phyloP scores from a whole-genome alignment of 1,140 invertebrate species.

The Gonatopus flavifemur region DNA sequence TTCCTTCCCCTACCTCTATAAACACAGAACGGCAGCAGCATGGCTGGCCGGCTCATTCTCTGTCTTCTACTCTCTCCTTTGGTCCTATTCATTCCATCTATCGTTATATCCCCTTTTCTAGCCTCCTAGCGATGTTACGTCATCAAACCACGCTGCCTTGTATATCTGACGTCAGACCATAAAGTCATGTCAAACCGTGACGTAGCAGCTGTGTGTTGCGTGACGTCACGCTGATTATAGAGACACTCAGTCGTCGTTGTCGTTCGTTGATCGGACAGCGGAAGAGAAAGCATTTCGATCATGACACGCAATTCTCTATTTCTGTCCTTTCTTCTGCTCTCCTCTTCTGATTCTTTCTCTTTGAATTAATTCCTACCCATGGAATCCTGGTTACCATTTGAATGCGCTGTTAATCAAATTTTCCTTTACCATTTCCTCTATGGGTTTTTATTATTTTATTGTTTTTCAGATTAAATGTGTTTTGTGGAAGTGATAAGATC shows the following conservation, averaged over 20 bases:
- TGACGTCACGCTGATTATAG: conserved; percentile 34
- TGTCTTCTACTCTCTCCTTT: conserved; percentile 34
- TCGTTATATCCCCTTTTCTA: too few relatives aligned
- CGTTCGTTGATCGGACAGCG: conserved; percentile 18
- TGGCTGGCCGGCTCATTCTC: conserved; percentile 47
- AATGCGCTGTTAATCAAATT: too few relatives aligned
- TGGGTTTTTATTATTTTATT: too few relatives aligned
- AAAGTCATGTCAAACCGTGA: conserved; percentile 40
- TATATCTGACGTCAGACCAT: conserved; percentile 48
- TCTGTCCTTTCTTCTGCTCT: too few relatives aligned
- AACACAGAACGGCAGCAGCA: too few relatives aligned
- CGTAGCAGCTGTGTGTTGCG: conserved; percentile 43
- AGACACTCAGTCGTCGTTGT: conserved; percentile 8
- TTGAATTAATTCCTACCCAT: too few relatives aligned
- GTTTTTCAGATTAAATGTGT: too few relatives aligned
- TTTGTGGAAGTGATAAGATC: too few relatives aligned
- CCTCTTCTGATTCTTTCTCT: too few relatives aligned
- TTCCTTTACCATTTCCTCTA: too few relatives aligned
- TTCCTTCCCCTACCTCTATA: conserved; percentile 58
- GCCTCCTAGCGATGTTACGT: conserved; percentile 20
- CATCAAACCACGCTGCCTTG: conserved; percentile 21
- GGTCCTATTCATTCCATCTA: too few relatives aligned
- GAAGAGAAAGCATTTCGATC: conserved; percentile 24
- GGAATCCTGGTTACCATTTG: too few relatives aligned
- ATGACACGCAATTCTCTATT: conserved; percentile 21